phyloP scores from a whole-genome alignment of 2,888 invertebrate species.

The Drosophila koepferae region DNA sequence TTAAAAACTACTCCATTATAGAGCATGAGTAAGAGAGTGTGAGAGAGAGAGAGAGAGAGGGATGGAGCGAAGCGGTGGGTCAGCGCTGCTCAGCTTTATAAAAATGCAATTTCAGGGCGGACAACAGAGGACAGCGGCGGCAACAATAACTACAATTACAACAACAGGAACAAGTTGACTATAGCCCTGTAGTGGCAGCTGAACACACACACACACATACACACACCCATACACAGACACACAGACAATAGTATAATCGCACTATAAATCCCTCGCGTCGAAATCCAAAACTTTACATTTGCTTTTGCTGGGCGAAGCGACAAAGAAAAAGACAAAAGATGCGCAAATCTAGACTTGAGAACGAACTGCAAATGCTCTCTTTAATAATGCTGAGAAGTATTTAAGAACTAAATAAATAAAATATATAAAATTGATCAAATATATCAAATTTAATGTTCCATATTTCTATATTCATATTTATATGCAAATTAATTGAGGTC shows the following conservation, averaged over 20 bases:
- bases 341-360: neutral
- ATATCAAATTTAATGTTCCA: too few species aligned
- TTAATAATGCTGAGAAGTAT: too few species aligned
- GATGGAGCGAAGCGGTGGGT: neutral
- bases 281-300: conserved; percentile 70
- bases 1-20: conserved; percentile 73
- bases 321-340: conserved; percentile 47
- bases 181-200: conserved; percentile 36
- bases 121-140: conserved; percentile 42
- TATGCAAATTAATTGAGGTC: too few species aligned
- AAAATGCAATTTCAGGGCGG: conserved; percentile 68
- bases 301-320: conserved; percentile 50
- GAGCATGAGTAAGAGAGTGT: conserved; percentile 18
- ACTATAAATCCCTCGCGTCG: conserved; percentile 70
- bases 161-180: conserved; percentile 20
- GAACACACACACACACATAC: conserved; percentile 26
- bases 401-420: too few species aligned
- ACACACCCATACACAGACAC: conserved; percentile 34
- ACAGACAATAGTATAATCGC: conserved; percentile 64
- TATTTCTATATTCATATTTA: too few species aligned
- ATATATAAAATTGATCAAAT: too few species aligned
- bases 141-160: conserved; percentile 32
- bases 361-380: conserved; percentile 21
- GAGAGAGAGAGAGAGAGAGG: too few species aligned
- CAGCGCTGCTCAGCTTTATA: conserved; percentile 62